phyloP scores from a whole-genome alignment of 1,140 invertebrate species.

The Melanaphis sacchari region DNA sequence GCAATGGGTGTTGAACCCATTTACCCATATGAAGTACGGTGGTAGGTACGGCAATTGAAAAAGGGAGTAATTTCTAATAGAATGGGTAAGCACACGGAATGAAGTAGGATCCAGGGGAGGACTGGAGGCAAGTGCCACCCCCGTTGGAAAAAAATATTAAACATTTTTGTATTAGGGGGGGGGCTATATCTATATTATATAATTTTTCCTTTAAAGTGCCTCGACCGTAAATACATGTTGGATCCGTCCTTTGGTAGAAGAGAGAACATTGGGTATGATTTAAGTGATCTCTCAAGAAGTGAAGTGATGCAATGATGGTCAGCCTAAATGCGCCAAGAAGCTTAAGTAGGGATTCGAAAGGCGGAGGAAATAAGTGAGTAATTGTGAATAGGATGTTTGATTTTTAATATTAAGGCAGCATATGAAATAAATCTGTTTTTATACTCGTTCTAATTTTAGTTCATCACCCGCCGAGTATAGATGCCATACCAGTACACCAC shows the following conservation, averaged over 20 bases:
- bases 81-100: background rate
- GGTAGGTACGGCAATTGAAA: background rate
- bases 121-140: too few species aligned
- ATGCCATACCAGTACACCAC: background rate
- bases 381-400: background rate
- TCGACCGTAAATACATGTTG: too few species aligned
- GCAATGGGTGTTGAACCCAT: background rate
- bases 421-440: conserved; percentile 17
- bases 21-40: background rate
- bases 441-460: background rate
- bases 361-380: background rate
- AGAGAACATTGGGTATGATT: too few species aligned
- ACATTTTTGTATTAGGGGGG: too few species aligned
- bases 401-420: background rate
- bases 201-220: too few species aligned
- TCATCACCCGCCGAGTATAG: background rate
- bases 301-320: too few species aligned
- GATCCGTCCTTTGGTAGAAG: too few species aligned
- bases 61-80: background rate
- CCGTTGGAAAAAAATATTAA: too few species aligned
- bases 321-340: background rate
- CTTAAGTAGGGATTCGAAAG: too few species aligned
- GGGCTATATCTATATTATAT: too few species aligned
- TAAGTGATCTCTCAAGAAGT: background rate
- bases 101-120: background rate